Base-by-base conservation (phyloP, 53 echinoderm and acorn worm genomes). In the Holothuria leucospilota region DNA sequence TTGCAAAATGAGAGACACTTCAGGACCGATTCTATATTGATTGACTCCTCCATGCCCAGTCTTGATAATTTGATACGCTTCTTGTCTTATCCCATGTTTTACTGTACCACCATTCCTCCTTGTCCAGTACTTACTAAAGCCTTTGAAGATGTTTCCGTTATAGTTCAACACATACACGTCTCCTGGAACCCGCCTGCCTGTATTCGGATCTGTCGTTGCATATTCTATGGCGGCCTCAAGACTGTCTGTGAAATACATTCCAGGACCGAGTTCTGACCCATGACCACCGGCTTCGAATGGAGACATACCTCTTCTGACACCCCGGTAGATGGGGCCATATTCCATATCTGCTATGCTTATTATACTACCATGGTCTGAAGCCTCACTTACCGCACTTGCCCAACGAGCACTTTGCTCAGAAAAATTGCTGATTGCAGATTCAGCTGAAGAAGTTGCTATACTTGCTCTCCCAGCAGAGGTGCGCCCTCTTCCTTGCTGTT, bases 171-270 rank as follows among this genome's bases (percentile, higher is more conserved):
- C 34, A 34, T 34, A 34, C 2, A 34, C 34, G 34, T 34, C 34
- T 34, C 62, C 62, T n/a, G 62, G 62, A 62, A 62, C 62, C 62
- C 1, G 62, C 62, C 62, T 1, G 1, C 62, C 62, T 4, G 62
- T 62, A 62, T n/a, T 62, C 62, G 71, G 29, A 70, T 27, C n/a
- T 28, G 5, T n/a, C 5, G 71, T 70, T 70, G 71, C 26, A 30
- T 70, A 70, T 70, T 70, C 71, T 30, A 2, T 25, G 16, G 71
- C 71, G 26, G 2, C 27, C 34, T 70, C 71, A 18, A 70, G 26
- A 70, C 34, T 30, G 16, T 70, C 71, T 27, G 71, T 70, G 71
- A 70, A 70, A 70, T 70, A 70, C 71, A 70, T n/a, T 70, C 71
- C 27, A 70, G 26, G 27, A 70, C 71, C 71, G 34, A 70, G 71